Evolutionary conservation across 2,888 invertebrate species (phyloP).

Genomic region (Thymelicus acteon): DNA sequence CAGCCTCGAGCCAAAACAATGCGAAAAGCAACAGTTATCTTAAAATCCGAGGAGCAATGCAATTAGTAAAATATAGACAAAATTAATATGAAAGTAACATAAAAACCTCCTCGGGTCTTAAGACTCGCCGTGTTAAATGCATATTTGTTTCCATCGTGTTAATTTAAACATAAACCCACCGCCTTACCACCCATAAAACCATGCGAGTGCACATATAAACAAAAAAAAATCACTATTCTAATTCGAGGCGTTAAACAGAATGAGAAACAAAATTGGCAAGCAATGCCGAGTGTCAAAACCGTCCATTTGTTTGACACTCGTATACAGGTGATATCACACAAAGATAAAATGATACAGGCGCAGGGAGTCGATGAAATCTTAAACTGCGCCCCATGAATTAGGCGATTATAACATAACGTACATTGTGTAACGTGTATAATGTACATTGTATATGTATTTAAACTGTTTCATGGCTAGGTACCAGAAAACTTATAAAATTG

Average conservation of each 20-base stretch:
- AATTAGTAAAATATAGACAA: neutral
- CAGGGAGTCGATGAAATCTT: slow-evolving; percentile 9
- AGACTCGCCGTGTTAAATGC: slow-evolving; percentile 63
- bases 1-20: slow-evolving; percentile 19
- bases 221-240: slow-evolving; percentile 26
- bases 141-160: slow-evolving; percentile 56
- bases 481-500: neutral
- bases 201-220: slow-evolving; percentile 63
- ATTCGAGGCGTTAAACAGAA: slow-evolving; percentile 22
- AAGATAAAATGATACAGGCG: slow-evolving; percentile 5
- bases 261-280: slow-evolving; percentile 29
- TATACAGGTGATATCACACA: slow-evolving; percentile 22
- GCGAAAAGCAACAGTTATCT: slow-evolving; percentile 23
- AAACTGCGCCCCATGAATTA: neutral
- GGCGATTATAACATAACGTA: neutral
- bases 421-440: neutral
- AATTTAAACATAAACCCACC: slow-evolving; percentile 82
- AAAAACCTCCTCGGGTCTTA: slow-evolving; percentile 58
- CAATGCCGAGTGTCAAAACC: slow-evolving; percentile 29
- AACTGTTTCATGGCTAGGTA: neutral
- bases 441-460: neutral
- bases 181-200: slow-evolving; percentile 67
- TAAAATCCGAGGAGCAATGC: slow-evolving; percentile 29
- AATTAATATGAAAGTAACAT: neutral
- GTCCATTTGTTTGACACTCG: slow-evolving; percentile 36